Base-by-base conservation (phyloP, 2,888 invertebrate genomes). In the Pycnomerus fuliginosus region DNA sequence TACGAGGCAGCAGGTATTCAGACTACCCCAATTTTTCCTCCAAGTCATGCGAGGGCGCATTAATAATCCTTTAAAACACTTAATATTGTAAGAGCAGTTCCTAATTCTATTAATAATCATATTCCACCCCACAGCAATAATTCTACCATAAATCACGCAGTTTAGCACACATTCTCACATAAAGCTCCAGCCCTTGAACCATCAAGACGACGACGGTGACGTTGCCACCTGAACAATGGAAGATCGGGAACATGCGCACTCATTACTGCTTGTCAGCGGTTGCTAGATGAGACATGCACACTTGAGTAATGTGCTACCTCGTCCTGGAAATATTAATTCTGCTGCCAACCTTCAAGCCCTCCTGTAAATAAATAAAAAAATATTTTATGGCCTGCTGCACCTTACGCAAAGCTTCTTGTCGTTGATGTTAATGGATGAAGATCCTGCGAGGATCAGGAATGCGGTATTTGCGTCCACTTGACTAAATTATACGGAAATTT, bases 191-290 rank as follows among this genome's bases (percentile, higher is more conserved):
- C 55, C 55, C 55, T 53, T 48, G 50, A 48, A 46, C 48, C 44
- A 55, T 58, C 53, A 57, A 56, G 56, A 52, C 48, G 44, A 52
- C 48, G 44, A 44, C 49, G 44, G 47, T 50, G 54, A 51, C 50
- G 55, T 41, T 51, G 49, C 53, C 50, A 50, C 53, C 48, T 53
- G 50, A 56, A 59, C 59, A 58, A 59, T 56, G 44, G 52, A 44
- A 48, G 49, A 44, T 49, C 44, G 28, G 48, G 51, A 51, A 55
- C 55, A 52, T 55, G 56, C 52, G 53, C 54, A 51, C 50, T 58
- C 55, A 58, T 58, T 56, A 58, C 43, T 32, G 46, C 48, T 37
- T 53, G 55, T 57, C 58, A 53, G 52, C 52, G 45, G 44, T 49
- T 50, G 29, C 51, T 48, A 50, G 53, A 57, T 57, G 54, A 52